These are phyloP conservation scores for Phocides pigmalion DNA, from an alignment of 1,140 invertebrate species.

Conservation along the genomic window DNA sequence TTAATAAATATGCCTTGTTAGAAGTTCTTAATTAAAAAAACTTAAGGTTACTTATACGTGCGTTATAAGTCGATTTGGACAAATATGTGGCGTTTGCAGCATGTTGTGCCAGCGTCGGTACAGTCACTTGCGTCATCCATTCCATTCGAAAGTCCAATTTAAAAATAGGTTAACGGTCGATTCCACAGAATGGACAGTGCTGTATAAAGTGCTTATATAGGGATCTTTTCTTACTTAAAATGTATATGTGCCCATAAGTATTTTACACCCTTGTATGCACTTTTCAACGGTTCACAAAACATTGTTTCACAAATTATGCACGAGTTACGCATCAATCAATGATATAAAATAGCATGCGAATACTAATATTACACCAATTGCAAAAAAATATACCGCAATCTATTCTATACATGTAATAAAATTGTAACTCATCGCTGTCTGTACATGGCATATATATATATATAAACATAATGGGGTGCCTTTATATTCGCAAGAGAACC, in stretches of 20 bases:
- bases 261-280: background rate
- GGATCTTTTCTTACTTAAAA: conserved; percentile 42
- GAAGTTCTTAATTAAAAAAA: background rate
- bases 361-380: too few relatives aligned
- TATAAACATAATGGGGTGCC: too few relatives aligned
- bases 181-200: conserved; percentile 64
- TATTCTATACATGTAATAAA: too few relatives aligned
- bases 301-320: too few relatives aligned
- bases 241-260: background rate
- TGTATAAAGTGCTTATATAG: conserved; percentile 56
- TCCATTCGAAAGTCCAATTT: conserved; percentile 71
- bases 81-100: conserved; percentile 37
- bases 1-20: too few relatives aligned
- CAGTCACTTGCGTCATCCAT: conserved; percentile 65
- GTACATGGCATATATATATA: too few relatives aligned
- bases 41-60: background rate
- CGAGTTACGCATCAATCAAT: too few relatives aligned
- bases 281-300: too few relatives aligned
- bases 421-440: too few relatives aligned
- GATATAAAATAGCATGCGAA: too few relatives aligned
- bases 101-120: conserved; percentile 59
- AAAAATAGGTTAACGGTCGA: conserved; percentile 72
- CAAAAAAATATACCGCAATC: too few relatives aligned
- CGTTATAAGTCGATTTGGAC: conserved; percentile 4
- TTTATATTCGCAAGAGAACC: too few relatives aligned